Conservation (phyloP, 2,888 invertebrate species). For the Scaptomyza tumidula region DNA sequence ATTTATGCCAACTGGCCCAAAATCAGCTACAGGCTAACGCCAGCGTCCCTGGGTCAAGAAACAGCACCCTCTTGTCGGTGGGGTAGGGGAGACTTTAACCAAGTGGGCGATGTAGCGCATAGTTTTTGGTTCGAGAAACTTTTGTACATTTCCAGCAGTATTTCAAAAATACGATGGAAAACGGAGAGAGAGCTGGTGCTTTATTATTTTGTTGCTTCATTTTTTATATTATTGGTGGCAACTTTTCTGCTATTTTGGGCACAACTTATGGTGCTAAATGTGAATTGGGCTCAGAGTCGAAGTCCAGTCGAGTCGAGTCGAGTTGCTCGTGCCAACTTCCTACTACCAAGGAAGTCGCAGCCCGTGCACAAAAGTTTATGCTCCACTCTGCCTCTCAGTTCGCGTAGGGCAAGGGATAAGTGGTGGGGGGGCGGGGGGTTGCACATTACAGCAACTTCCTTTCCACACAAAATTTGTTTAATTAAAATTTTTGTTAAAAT, state of each 20-base stretch:
- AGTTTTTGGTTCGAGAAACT: constrained; percentile 62
- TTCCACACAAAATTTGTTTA: constrained; percentile 77
- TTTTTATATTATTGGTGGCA: constrained; percentile 68
- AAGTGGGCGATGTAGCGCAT: constrained; percentile 32
- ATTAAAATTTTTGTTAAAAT: constrained; percentile 79
- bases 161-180: background rate
- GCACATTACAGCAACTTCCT: constrained; percentile 69
- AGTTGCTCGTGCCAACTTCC: constrained; percentile 71
- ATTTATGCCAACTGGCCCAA: constrained; percentile 61
- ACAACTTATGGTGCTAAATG: constrained; percentile 77
- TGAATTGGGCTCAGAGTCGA: constrained; percentile 50
- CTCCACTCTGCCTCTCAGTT: background rate
- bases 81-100: background rate
- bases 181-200: constrained; percentile 19
- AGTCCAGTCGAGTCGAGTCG: constrained; percentile 27
- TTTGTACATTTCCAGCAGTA: constrained; percentile 69
- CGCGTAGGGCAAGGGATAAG: background rate
- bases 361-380: constrained; percentile 66
- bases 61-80: constrained; percentile 14
- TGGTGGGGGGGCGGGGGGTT: background rate
- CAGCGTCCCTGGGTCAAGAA: constrained; percentile 54
- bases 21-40: constrained; percentile 14
- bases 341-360: constrained; percentile 73
- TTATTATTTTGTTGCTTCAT: constrained; percentile 64
- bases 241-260: constrained; percentile 76